Evolutionary conservation across 2,797 vertebrate genomes (phyloP).

Genomic region (Pteropus rufus): DNA sequence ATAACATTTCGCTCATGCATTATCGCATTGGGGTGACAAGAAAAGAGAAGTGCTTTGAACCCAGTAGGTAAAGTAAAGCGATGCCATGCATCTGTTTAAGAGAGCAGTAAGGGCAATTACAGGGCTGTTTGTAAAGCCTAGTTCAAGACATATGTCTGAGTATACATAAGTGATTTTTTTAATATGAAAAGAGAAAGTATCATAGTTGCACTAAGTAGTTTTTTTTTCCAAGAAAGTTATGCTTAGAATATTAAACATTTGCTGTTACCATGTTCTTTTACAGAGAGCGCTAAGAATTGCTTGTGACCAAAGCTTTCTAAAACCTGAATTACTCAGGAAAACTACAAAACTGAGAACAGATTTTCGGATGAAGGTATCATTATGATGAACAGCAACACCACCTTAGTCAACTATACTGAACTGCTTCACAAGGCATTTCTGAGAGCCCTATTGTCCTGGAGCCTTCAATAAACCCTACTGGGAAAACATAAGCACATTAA

Average conservation of each 20-base stretch:
- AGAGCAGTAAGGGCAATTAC: not conserved
- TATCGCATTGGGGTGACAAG: not conserved
- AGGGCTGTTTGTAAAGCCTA: not conserved
- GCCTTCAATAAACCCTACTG: not conserved
- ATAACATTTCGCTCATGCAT: not conserved
- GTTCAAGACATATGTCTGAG: not conserved
- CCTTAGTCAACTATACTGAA: not conserved
- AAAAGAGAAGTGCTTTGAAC: conserved; percentile 9
- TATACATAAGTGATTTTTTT: conserved; percentile 36
- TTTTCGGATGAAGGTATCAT: conserved; percentile 26
- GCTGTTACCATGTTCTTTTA: not conserved
- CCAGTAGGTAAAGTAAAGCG: not conserved
- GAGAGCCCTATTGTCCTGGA: not conserved
- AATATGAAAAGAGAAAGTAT: not conserved
- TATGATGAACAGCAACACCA: not conserved
- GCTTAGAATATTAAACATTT: conserved; percentile 26
- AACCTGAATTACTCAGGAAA: not conserved
- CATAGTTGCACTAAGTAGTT: not conserved
- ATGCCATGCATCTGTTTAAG: not conserved
- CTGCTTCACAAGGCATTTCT: not conserved
- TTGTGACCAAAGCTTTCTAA: conserved; percentile 8
- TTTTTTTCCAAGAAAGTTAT: conserved; percentile 4
- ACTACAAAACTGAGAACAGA: not conserved
- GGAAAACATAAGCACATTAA: not conserved
- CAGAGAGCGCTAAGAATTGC: not conserved